Conservation (phyloP, 2,888 invertebrate genomes). For the Tubulanus polymorphus region DNA sequence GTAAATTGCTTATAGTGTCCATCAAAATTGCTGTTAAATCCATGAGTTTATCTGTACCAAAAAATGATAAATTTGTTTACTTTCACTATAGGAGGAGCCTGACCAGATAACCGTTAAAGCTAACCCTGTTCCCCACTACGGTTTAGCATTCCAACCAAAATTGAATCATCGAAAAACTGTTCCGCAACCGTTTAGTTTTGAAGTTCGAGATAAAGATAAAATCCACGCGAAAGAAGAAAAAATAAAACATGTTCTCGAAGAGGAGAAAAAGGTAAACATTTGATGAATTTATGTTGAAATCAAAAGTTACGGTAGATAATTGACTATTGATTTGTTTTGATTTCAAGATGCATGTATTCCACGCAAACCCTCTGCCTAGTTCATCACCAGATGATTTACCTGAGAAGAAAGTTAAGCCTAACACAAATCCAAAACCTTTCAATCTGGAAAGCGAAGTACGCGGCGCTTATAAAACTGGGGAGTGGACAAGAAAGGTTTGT, state of each 20-base stretch:
- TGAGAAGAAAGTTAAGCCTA: conserved; percentile 31
- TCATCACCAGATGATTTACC: conserved; percentile 50
- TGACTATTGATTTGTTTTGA: conserved; percentile 59
- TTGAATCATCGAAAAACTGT: conserved; percentile 34
- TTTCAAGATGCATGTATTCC: conserved; percentile 65
- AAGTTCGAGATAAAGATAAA: conserved; percentile 61
- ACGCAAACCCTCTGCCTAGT: conserved; percentile 67
- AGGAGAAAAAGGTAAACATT: conserved; percentile 37
- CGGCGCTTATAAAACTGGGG: conserved; percentile 28
- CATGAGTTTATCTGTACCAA: too few species aligned
- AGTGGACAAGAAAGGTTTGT: conserved; percentile 9
- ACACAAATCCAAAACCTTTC: conserved; percentile 49
- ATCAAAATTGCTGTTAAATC: too few species aligned
- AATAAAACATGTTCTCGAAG: conserved; percentile 56
- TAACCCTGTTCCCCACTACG: conserved; percentile 33
- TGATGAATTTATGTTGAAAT: neutral
- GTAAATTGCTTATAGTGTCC: too few species aligned
- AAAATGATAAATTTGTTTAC: too few species aligned
- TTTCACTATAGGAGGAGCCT: conserved; percentile 10
- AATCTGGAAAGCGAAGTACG: conserved; percentile 37
- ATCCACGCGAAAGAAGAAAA: conserved; percentile 62
- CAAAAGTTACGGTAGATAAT: neutral
- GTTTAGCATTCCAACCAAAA: conserved; percentile 41
- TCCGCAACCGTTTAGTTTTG: conserved; percentile 67
- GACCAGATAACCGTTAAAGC: conserved; percentile 18